Percentiles rank a stretch among this genome's conserved stretches.
Conservation (phyloP, 2,888 invertebrate species). For the Nomada goodeniana region DNA sequence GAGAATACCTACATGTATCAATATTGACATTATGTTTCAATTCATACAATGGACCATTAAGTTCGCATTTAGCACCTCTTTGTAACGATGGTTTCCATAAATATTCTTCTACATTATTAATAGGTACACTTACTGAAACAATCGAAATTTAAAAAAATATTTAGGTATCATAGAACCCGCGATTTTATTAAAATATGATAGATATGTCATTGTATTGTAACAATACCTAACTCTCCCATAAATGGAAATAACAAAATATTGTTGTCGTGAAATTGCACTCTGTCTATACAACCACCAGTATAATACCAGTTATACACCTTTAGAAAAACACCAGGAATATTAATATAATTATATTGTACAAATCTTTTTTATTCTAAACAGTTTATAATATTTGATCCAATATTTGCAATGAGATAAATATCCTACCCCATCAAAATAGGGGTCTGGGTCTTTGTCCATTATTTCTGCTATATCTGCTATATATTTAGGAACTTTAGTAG, state of each 20-base stretch:
- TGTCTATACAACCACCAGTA: constrained; percentile 78
- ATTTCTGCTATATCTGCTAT: constrained; percentile 78
- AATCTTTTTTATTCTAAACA: neutral
- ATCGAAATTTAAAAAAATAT: constrained; percentile 17
- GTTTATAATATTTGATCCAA: neutral
- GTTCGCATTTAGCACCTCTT: constrained; percentile 74
- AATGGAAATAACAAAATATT: constrained; percentile 80
- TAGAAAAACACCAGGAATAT: constrained; percentile 31
- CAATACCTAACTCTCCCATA: constrained; percentile 77
- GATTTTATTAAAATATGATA: constrained; percentile 5
- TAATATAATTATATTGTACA: neutral
- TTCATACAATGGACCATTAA: constrained; percentile 72
- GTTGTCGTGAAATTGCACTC: constrained; percentile 63
- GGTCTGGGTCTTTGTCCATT: constrained; percentile 81
- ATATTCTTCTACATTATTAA: constrained; percentile 68
- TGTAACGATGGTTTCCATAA: constrained; percentile 76
- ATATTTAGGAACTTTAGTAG: constrained; percentile 74
- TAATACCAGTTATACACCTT: constrained; percentile 82
- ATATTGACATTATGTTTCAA: constrained; percentile 62
- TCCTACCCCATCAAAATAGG: constrained; percentile 79
- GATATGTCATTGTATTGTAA: constrained; percentile 8
- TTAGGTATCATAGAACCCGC: neutral
- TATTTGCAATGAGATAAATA: neutral
- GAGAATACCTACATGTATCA: constrained; percentile 68
- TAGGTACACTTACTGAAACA: constrained; percentile 75